Evolutionary conservation across 2,888 invertebrate species (phyloP).

Genomic region (Eudasyphora cyanicolor): DNA sequence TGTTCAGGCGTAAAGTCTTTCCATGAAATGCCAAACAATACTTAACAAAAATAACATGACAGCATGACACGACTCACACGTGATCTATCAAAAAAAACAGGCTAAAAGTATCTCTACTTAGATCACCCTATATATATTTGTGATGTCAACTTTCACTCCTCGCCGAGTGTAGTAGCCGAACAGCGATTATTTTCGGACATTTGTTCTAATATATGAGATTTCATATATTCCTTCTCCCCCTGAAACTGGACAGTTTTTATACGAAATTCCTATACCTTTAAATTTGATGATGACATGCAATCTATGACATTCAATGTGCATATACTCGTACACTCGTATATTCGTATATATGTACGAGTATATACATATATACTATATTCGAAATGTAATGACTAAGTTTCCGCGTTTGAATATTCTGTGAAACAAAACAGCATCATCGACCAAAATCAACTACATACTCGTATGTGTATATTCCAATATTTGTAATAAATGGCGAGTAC

Average conservation of each 20-base stretch:
- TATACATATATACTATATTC: conserved; percentile 17
- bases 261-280: neutral
- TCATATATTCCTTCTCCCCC: too few species aligned
- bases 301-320: conserved; percentile 36
- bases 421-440: neutral
- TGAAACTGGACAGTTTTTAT: too few species aligned
- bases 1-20: too few species aligned
- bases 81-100: too few species aligned
- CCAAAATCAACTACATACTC: neutral
- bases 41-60: too few species aligned
- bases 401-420: neutral
- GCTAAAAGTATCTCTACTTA: too few species aligned
- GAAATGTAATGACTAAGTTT: neutral
- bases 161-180: neutral
- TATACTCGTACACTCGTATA: too few species aligned
- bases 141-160: neutral
- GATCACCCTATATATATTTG: too few species aligned
- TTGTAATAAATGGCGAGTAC: neutral
- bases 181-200: neutral
- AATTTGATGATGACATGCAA: conserved; percentile 39
- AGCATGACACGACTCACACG: too few species aligned
- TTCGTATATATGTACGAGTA: too few species aligned
- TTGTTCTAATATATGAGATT: neutral
- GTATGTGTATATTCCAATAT: too few species aligned
- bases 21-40: too few species aligned